Evolutionary conservation across 2,113 vertebrate genomes (phyloP), one percentile per base, ranked within the genome.

Genomic region (Syrmaticus mikado): DNA sequence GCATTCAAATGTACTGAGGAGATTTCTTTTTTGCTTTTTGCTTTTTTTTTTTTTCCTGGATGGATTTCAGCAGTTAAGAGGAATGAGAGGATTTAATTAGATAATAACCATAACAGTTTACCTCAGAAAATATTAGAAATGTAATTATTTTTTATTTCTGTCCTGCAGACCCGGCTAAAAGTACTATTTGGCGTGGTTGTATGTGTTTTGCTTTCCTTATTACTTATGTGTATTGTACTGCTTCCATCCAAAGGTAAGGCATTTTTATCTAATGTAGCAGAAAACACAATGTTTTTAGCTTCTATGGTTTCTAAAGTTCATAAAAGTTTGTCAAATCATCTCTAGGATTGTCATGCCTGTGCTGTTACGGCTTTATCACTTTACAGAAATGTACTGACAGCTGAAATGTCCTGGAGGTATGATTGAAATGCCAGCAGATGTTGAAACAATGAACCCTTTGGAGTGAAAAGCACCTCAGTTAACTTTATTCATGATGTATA

Each of bases 191-290:
- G 97, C 5, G 94, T 97, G 84, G 85, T 93, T 72, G 75, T 95
- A 61, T 97, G 97, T 85, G 90, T 97, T 92, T 92, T 97, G 58
- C 83, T 98, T 87, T 96, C 97, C 66, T 94, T 98, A 72, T 62
- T 98, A 84, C 81, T 98, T 89, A 74, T 97, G 74, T 98, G 97
- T 87, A 92, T 98, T 96, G 92, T 97, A 65, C 95, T 98, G 76
- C 95, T 98, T 93, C 97, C 97, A 89, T 96, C 95, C 60, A 96
- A 90, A 98, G 98, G 98, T 98, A 98, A 97, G 98, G 79, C 75
- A 53, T 93, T 90, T 87, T 84, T 87, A 57, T 81, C 28, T 91
- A 77, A 93, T 73, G 75, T 82, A 78, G 73, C 77, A 19, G 73
- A 92, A 97, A 96, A 87, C n/a, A 52, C 24, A 84, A 4, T 77